Evolutionary conservation across 2,113 vertebrate species (phyloP).

Genomic region (Brachyhypopomus gauderio): DNA sequence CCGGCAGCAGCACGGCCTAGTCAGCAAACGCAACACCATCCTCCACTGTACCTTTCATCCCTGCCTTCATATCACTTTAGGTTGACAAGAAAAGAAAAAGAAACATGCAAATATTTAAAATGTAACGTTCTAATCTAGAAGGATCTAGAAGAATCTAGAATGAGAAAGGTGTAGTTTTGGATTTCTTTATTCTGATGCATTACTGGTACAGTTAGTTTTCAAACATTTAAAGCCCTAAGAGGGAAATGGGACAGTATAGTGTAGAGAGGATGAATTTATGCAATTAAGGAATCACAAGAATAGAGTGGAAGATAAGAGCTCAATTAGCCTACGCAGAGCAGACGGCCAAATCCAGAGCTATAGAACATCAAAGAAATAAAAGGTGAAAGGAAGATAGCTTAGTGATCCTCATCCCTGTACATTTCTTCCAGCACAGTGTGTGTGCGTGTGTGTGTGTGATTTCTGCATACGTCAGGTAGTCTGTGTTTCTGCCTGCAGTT

Average conservation of each 20-base stretch:
- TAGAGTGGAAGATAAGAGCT: neutral
- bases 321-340: neutral
- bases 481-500: conserved; percentile 39
- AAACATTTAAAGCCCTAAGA: neutral
- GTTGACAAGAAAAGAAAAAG: neutral
- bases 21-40: neutral
- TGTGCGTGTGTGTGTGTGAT: conserved; percentile 18
- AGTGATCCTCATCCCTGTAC: too few species aligned
- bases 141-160: too few species aligned
- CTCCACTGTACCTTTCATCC: conserved; percentile 8
- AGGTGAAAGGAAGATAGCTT: neutral
- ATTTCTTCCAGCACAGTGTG: too few species aligned
- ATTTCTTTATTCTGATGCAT: too few species aligned
- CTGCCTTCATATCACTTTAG: neutral
- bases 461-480: conserved; percentile 13
- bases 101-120: neutral
- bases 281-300: conserved; percentile 19
- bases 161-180: too few species aligned
- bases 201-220: neutral
- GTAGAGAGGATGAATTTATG: neutral
- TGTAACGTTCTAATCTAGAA: neutral
- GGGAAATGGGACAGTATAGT: neutral
- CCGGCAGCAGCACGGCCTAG: conserved; percentile 26
- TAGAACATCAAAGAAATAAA: neutral
- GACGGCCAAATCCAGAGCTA: conserved; percentile 3